phyloP scores from a whole-genome alignment of 2,797 vertebrate genomes.

The Tenualosa thibaudeaui region DNA sequence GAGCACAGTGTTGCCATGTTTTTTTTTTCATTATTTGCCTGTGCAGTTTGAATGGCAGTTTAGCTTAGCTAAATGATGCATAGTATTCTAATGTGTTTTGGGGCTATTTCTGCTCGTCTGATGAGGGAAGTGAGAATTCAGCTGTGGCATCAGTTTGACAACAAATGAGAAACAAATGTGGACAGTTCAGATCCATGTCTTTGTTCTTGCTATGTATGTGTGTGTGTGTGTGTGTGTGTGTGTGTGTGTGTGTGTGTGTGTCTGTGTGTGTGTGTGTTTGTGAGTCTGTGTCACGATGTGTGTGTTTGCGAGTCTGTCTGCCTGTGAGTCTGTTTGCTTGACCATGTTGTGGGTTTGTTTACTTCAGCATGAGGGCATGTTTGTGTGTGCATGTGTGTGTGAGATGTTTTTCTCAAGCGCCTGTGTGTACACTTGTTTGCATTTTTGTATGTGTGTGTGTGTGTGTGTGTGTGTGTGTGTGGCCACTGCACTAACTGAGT shows the following conservation, averaged over 20 bases:
- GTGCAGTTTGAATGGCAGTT: constrained; percentile 5
- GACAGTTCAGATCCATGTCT: not conserved
- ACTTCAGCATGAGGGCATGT: too few species aligned
- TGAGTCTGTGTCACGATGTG: not conserved
- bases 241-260: not conserved
- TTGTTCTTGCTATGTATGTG: not conserved
- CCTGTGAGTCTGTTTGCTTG: not conserved
- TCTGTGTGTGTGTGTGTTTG: not conserved
- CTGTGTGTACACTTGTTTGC: not conserved
- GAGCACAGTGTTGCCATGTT: not conserved
- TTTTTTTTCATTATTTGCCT: not conserved
- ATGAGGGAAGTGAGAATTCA: not conserved
- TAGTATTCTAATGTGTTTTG: not conserved
- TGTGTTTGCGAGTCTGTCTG: not conserved
- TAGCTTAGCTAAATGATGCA: constrained; percentile 16
- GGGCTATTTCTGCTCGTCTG: not conserved
- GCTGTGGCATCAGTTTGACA: not conserved
- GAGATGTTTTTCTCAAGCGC: not conserved
- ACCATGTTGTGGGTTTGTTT: not conserved
- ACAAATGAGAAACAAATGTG: constrained; percentile 10
- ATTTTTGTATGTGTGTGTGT: not conserved
- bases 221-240: not conserved
- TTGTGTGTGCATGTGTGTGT: not conserved
- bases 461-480: constrained; percentile 21
- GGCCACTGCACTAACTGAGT: not conserved